These are phyloP conservation scores for Drosophila tanythrix DNA, from an alignment of 2,888 invertebrate species.

Conservation along the genomic window DNA sequence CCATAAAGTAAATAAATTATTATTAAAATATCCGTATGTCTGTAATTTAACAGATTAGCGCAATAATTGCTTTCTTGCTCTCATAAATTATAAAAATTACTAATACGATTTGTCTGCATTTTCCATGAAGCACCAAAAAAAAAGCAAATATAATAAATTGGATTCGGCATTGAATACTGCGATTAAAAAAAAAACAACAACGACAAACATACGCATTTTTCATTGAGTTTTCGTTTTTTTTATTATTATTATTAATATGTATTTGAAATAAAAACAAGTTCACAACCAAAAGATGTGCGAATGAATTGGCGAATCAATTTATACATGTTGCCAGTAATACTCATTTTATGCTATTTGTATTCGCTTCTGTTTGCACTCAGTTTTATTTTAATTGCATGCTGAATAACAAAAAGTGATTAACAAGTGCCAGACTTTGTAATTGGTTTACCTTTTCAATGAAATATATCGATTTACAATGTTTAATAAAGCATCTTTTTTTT, in stretches of 20 bases:
- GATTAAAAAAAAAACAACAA: conserved; percentile 38
- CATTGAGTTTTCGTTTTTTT: conserved; percentile 43
- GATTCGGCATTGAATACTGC: conserved; percentile 20
- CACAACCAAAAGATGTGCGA: conserved; percentile 74
- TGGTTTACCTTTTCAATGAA: conserved; percentile 47
- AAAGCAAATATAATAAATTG: conserved; percentile 23
- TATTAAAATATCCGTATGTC: conserved; percentile 40
- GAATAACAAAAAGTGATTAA: conserved; percentile 70
- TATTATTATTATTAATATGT: conserved; percentile 37
- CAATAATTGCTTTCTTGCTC: conserved; percentile 10
- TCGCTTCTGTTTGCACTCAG: conserved; percentile 34
- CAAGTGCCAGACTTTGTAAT: conserved; percentile 50
- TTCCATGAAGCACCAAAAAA: conserved; percentile 37
- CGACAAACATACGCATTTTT: conserved; percentile 31
- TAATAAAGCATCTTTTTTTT: conserved; percentile 40
- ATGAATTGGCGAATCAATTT: conserved; percentile 75
- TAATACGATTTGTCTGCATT: conserved; percentile 45
- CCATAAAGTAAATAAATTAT: conserved; percentile 35
- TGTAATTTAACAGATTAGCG: conserved; percentile 62
- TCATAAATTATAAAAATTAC: conserved; percentile 65
- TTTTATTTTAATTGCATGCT: conserved; percentile 65
- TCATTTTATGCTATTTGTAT: conserved; percentile 27
- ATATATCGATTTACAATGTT: conserved; percentile 55
- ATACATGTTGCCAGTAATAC: conserved; percentile 52
- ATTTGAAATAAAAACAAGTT: conserved; percentile 60